A percentile compares a stretch with the other conserved stretches of the same genome.
These are phyloP conservation scores for Cephus sareptanus DNA, from an alignment of 2,888 invertebrate species.

Conservation along the genomic window DNA sequence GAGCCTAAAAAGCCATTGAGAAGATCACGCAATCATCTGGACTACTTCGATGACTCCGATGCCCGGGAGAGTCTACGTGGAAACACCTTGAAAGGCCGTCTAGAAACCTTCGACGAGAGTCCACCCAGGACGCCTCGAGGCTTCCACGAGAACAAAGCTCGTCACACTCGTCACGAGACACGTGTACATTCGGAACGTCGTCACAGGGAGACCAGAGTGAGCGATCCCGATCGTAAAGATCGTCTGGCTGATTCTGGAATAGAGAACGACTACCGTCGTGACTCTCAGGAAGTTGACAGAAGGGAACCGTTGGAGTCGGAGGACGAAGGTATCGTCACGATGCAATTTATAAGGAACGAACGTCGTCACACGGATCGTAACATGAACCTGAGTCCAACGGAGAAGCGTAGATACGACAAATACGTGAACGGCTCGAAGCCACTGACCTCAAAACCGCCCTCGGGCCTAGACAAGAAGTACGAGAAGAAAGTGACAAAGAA, in stretches of 20 bases:
- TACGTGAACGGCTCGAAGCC: conserved; percentile 43
- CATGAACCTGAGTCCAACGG: conserved; percentile 58
- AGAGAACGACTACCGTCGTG: conserved; percentile 82
- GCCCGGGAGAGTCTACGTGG: conserved; percentile 49
- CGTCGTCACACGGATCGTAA: conserved; percentile 79
- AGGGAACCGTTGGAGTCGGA: conserved; percentile 70
- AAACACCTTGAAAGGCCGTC: conserved; percentile 30
- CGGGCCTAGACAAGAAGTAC: conserved; percentile 57
- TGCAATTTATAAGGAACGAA: conserved; percentile 79
- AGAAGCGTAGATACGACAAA: conserved; percentile 54
- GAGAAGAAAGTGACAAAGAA: conserved; percentile 61
- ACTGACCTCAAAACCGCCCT: conserved; percentile 56
- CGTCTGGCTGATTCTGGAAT: conserved; percentile 82
- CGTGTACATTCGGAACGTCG: conserved; percentile 61
- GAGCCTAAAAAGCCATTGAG: conserved; percentile 53
- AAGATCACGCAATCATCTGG: conserved; percentile 51
- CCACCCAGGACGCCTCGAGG: conserved; percentile 49
- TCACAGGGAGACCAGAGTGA: conserved; percentile 56
- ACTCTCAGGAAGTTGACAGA: conserved; percentile 68
- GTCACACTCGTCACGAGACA: conserved; percentile 65
- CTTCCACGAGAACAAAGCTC: conserved; percentile 56
- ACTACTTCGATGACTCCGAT: conserved; percentile 59
- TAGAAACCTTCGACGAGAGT: conserved; percentile 52
- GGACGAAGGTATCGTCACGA: conserved; percentile 78
- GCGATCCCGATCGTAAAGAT: conserved; percentile 70